Conservation (phyloP, 2,113 vertebrate species). For the Xiphias gladius region DNA sequence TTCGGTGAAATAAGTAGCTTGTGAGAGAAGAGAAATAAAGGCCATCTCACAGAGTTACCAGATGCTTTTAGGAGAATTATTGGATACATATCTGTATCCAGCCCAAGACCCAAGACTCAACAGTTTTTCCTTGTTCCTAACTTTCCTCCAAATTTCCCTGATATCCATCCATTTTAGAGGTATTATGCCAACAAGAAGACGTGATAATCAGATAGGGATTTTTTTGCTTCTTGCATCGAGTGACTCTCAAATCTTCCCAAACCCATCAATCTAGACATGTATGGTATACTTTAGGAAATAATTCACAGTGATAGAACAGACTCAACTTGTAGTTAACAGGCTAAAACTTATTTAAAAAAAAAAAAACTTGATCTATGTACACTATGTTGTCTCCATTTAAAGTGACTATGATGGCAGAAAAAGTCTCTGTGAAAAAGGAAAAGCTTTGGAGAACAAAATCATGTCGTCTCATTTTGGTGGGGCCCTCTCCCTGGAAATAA, state of each 20-base stretch:
- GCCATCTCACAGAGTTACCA: neutral
- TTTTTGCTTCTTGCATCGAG: neutral
- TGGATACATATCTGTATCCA: neutral
- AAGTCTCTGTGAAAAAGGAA: neutral
- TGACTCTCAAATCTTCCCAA: neutral
- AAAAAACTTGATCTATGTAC: neutral
- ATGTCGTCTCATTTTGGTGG: conserved; percentile 10
- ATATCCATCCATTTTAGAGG: neutral
- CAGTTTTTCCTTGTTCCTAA: neutral
- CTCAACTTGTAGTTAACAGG: neutral
- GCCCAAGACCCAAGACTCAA: neutral
- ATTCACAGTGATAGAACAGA: neutral
- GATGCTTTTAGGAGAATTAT: neutral
- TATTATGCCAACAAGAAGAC: neutral
- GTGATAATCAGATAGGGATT: neutral
- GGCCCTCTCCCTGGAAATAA: conserved; percentile 19
- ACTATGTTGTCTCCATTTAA: neutral
- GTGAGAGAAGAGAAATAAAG: neutral
- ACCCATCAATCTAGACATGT: neutral
- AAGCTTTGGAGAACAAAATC: conserved; percentile 25
- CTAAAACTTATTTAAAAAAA: neutral
- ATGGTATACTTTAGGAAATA: neutral
- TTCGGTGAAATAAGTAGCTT: neutral
- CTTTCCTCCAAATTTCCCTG: neutral
- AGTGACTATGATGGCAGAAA: neutral